phyloP scores from a whole-genome alignment of 2,113 vertebrate species.

The Rhinolophus ferrumequinum region DNA sequence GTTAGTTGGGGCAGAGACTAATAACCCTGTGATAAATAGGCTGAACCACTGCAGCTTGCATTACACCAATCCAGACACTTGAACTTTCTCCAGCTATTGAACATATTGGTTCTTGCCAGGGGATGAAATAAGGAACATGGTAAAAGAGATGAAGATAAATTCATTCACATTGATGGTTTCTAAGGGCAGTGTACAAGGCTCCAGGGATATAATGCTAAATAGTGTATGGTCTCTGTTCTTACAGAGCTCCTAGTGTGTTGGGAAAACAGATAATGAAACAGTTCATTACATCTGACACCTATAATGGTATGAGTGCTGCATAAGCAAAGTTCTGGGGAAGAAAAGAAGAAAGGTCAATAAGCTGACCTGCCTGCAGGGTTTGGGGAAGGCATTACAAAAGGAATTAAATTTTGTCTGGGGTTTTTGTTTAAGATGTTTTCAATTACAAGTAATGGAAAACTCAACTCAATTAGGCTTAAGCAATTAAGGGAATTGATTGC shows the following conservation, averaged over 20 bases:
- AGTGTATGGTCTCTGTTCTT: background rate
- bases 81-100: background rate
- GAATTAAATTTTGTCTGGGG: conserved; percentile 19
- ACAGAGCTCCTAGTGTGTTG: background rate
- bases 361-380: background rate
- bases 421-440: conserved; percentile 34
- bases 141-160: background rate
- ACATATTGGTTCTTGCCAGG: background rate
- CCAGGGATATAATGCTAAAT: background rate
- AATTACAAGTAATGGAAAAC: conserved; percentile 7
- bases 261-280: background rate
- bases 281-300: background rate
- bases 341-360: background rate
- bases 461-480: background rate
- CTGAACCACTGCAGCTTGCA: background rate
- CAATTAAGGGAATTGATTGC: conserved; percentile 26
- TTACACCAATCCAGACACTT: background rate
- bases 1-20: background rate
- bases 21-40: background rate
- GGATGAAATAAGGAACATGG: background rate
- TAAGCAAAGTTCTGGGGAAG: background rate
- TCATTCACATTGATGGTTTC: background rate
- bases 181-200: background rate
- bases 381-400: background rate
- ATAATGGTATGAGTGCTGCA: background rate